Conservation (phyloP, 2,113 vertebrate species). For the Carassius carassius region DNA sequence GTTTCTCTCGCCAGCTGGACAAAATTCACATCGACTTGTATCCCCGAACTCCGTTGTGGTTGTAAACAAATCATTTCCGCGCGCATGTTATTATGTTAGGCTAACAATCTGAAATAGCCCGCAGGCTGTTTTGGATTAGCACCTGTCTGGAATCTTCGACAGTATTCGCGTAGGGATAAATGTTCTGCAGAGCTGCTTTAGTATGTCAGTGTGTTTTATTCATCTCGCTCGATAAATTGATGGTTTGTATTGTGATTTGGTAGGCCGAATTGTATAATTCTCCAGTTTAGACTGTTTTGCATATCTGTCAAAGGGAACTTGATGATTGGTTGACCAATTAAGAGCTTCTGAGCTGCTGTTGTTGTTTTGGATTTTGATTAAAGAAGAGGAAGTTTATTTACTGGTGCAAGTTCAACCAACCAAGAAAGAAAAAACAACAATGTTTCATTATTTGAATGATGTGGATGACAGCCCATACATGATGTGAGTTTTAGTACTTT, state of each 20-base stretch:
- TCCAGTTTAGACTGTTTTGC: neutral
- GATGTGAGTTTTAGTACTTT: conserved; percentile 70
- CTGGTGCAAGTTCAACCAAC: neutral
- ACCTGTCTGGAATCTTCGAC: conserved; percentile 9
- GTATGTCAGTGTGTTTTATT: neutral
- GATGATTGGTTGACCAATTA: conserved; percentile 41
- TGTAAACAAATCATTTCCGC: neutral
- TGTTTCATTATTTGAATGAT: conserved; percentile 81
- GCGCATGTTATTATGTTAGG: conserved; percentile 34
- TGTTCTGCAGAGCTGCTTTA: conserved; percentile 17
- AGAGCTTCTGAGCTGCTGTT: neutral
- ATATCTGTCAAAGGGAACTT: conserved; percentile 13
- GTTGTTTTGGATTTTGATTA: neutral
- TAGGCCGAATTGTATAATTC: conserved; percentile 10
- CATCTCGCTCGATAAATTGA: neutral
- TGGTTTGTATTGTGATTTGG: conserved; percentile 12
- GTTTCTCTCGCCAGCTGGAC: neutral
- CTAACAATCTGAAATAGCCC: conserved; percentile 13
- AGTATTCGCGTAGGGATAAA: neutral
- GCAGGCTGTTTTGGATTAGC: conserved; percentile 25
- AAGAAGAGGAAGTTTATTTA: neutral
- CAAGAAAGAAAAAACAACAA: conserved; percentile 63
- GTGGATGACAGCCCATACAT: conserved; percentile 78
- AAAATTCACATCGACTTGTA: neutral
- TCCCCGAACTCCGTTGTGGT: neutral